Base-by-base conservation (phyloP, 2,113 vertebrate genomes). In the Agelaius tricolor region DNA sequence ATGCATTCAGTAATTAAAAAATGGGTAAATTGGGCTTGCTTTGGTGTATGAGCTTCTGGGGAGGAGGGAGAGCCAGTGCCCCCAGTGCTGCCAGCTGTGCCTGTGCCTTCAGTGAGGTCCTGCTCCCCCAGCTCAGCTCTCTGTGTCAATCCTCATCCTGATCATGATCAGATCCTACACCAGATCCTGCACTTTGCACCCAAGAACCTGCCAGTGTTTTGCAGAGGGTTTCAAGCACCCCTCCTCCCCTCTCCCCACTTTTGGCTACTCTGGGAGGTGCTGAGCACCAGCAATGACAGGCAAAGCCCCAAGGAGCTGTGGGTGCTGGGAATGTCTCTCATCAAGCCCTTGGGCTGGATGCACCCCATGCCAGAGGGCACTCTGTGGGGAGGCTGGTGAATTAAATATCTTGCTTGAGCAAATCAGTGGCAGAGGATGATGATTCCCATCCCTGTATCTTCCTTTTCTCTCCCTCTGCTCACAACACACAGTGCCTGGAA, bases 401-500 rank as follows among this genome's bases (percentile, higher is more conserved):
- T 49, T 46, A 26, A 73, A 59, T 27, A 2, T 58, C 27, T 79
- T 77, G 22, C 44, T 31, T 4, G 3, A 92, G 49, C 3, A 16
- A 77, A 66, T 24, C 17, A 21, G 55, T 17, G 24, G 35, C 81
- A 85, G 62, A 62, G 18, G 49, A 62, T 0, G 3, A 30, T 1
- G 4, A 37, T 30, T 90, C 51, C 31, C 1, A 4, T 9, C 31
- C 28, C 13, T 1, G 0, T 1, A 13, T 27, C 54, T 59, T 89
- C 69, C 24, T 88, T 61, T 83, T 54, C 41, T 71, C 59, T 58
- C 5, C 1, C 47, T 73, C 66, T 89, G 57, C 44, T 57, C 1
- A 0, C 52, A 89, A 14, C 46, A 59, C 55, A 52, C 23, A 73
- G 74, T 0, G 1, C 22, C 63, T 41, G 0, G 0, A 69, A 59